These are phyloP conservation scores for Stercorarius parasiticus DNA, from an alignment of 2,113 vertebrate genomes.

Conservation along the genomic window DNA sequence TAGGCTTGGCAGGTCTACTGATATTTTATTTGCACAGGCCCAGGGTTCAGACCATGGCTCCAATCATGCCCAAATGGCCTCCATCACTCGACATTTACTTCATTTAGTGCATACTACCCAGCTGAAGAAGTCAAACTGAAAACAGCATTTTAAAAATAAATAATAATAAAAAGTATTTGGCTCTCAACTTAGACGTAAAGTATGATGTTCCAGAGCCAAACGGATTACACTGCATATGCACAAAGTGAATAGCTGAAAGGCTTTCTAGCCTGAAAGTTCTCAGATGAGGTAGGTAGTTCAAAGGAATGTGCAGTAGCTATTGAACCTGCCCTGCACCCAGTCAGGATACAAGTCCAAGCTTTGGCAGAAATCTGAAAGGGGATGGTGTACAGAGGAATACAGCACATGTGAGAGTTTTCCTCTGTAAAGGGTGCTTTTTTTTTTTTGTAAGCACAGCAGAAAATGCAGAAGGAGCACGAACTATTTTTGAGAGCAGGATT, in stretches of 20 bases:
- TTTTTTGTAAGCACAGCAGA: background rate
- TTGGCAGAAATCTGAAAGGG: background rate
- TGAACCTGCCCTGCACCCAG: background rate
- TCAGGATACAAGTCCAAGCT: background rate
- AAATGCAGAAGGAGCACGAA: background rate
- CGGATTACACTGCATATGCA: background rate
- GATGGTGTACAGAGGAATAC: fast-evolving
- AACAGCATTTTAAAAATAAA: background rate
- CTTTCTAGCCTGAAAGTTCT: background rate
- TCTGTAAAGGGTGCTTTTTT: background rate
- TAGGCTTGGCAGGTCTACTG: background rate
- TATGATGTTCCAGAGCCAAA: background rate
- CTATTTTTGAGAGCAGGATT: background rate
- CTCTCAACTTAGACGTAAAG: background rate
- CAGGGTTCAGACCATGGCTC: background rate
- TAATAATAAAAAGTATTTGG: background rate
- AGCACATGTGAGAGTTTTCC: background rate
- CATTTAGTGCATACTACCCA: background rate
- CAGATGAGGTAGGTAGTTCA: background rate
- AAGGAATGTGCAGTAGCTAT: background rate
- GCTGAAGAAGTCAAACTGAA: background rate
- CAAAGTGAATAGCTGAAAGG: background rate
- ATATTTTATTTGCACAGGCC: background rate
- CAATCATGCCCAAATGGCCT: background rate
- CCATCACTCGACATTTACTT: background rate